Conservation (phyloP, 2,113 vertebrate genomes). For the Symphodus melops region DNA sequence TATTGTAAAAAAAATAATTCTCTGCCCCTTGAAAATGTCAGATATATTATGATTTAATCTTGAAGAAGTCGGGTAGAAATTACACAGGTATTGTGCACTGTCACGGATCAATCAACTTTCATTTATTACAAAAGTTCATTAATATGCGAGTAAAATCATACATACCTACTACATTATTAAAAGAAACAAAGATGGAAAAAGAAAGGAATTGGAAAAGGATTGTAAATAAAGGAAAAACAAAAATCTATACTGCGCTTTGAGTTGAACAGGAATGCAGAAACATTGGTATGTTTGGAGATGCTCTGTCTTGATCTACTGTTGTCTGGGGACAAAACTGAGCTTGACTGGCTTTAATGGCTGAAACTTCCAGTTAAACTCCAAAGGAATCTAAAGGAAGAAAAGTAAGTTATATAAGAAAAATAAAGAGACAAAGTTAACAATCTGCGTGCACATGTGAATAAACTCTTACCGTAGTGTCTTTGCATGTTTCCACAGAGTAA, state of each 20-base stretch:
- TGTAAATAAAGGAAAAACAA: neutral
- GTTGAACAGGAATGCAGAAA: neutral
- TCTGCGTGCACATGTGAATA: neutral
- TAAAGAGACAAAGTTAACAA: neutral
- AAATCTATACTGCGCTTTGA: neutral
- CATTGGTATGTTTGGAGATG: neutral
- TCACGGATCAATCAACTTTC: too few relatives aligned
- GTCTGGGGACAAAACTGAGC: conserved; percentile 69
- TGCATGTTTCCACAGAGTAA: conserved; percentile 68
- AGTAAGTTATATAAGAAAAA: neutral
- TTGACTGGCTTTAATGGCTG: conserved; percentile 51
- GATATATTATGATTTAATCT: too few relatives aligned
- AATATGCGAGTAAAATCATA: neutral
- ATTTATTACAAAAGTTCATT: neutral
- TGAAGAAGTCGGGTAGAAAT: too few relatives aligned
- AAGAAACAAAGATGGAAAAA: neutral
- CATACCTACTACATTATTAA: neutral
- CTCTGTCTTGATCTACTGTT: neutral
- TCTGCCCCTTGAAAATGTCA: too few relatives aligned
- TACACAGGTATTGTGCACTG: too few relatives aligned
- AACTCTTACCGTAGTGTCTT: conserved; percentile 58
- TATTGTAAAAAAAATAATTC: too few relatives aligned
- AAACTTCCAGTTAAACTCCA: conserved; percentile 44
- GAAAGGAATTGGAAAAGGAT: neutral
- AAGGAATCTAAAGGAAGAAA: conserved; percentile 60